Conservation (phyloP, 2,113 vertebrate species). For the Dromiciops gliroides region DNA sequence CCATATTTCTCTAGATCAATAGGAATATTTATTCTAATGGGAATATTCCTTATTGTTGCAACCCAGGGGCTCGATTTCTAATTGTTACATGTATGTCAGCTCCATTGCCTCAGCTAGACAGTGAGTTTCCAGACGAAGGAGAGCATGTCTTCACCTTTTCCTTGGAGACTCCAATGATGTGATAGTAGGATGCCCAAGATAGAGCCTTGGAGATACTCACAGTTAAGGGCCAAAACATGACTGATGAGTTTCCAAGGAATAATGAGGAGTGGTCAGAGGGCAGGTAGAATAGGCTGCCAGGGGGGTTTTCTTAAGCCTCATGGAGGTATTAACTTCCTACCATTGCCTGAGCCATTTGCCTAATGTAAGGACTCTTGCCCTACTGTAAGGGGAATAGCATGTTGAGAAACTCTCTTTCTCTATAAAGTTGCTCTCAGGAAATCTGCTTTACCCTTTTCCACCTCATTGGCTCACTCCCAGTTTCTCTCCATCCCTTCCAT, state of each 20-base stretch:
- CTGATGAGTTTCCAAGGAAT: not conserved
- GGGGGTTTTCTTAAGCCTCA: not conserved
- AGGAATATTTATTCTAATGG: not conserved
- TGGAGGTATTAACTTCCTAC: slow-evolving; percentile 1
- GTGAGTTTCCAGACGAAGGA: not conserved
- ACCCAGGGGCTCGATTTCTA: not conserved
- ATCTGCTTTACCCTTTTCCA: not conserved
- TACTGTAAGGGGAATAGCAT: not conserved
- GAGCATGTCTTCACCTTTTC: not conserved
- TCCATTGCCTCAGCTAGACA: not conserved
- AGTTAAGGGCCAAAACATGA: not conserved
- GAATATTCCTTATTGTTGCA: not conserved
- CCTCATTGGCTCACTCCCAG: not conserved
- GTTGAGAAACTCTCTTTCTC: not conserved
- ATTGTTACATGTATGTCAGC: not conserved
- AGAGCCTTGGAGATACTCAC: not conserved
- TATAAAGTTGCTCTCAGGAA: not conserved
- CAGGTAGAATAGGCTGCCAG: not conserved
- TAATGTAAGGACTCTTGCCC: not conserved
- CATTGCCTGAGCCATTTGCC: not conserved
- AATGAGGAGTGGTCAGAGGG: not conserved
- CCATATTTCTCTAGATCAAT: not conserved
- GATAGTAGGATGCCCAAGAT: not conserved
- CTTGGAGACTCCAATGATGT: not conserved
- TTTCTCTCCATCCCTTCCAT: not conserved